phyloP scores from a whole-genome alignment of 2,888 invertebrate species.

The Girardia tigrina region DNA sequence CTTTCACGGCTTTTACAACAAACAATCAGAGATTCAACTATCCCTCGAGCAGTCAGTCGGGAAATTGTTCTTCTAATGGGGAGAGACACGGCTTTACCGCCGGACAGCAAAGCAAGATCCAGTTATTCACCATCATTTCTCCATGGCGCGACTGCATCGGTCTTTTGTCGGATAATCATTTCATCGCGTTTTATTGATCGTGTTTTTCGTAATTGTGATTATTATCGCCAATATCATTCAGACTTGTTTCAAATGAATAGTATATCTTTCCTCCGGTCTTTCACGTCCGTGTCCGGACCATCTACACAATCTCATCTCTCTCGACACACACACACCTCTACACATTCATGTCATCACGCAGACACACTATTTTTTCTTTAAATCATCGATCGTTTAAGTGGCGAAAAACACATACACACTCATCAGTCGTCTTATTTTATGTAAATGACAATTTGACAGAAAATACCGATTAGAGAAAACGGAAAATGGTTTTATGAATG shows the following conservation, averaged over 20 bases:
- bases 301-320: too few species aligned
- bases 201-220: neutral
- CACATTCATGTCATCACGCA: too few species aligned
- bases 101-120: neutral
- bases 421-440: too few species aligned
- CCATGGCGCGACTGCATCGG: neutral
- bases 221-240: neutral
- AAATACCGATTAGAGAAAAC: too few species aligned
- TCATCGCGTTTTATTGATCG: neutral
- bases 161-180: neutral
- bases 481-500: too few species aligned
- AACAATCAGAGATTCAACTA: conserved; percentile 17
- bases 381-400: too few species aligned
- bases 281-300: too few species aligned
- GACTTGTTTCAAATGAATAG: neutral
- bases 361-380: too few species aligned
- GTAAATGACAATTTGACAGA: too few species aligned
- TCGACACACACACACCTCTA: too few species aligned
- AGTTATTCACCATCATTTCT: neutral
- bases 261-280: too few species aligned
- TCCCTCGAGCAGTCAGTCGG: neutral
- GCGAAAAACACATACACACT: too few species aligned
- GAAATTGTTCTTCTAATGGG: neutral
- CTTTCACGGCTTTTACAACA: neutral
- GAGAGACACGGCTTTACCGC: neutral